phyloP scores from a whole-genome alignment of 2,797 vertebrate species.

The Sebastes minor region DNA sequence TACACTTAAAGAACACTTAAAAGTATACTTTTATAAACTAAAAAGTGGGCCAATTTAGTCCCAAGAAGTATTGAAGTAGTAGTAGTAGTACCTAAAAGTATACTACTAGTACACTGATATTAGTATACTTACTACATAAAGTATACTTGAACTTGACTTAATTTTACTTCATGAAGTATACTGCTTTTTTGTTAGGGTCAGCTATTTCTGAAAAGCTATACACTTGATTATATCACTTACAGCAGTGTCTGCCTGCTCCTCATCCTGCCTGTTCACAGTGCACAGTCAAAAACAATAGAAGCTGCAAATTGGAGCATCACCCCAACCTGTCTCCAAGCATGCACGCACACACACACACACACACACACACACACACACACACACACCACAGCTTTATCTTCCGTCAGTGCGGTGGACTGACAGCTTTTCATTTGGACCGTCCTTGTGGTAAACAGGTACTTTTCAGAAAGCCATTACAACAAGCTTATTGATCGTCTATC shows the following conservation, averaged over 20 bases:
- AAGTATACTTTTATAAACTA: no score
- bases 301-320: not conserved
- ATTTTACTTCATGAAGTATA: no score
- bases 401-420: constrained; percentile 12
- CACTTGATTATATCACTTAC: not conserved
- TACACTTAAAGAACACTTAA: no score
- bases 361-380: not conserved
- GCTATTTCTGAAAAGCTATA: not conserved
- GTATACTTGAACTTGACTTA: no score
- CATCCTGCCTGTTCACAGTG: not conserved
- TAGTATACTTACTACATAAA: no score
- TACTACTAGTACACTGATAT: no score
- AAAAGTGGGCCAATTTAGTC: no score
- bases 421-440: constrained; percentile 39
- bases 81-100: no score
- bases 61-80: no score
- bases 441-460: constrained; percentile 31
- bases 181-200: no score
- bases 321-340: not conserved
- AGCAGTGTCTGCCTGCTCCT: not conserved
- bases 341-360: not conserved
- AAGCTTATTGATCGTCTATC: constrained; percentile 16
- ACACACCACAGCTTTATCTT: not conserved
- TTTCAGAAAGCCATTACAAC: constrained; percentile 21
- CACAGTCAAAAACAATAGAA: not conserved